Conservation (phyloP, 2,797 vertebrate genomes). For the Trachops cirrhosus region DNA sequence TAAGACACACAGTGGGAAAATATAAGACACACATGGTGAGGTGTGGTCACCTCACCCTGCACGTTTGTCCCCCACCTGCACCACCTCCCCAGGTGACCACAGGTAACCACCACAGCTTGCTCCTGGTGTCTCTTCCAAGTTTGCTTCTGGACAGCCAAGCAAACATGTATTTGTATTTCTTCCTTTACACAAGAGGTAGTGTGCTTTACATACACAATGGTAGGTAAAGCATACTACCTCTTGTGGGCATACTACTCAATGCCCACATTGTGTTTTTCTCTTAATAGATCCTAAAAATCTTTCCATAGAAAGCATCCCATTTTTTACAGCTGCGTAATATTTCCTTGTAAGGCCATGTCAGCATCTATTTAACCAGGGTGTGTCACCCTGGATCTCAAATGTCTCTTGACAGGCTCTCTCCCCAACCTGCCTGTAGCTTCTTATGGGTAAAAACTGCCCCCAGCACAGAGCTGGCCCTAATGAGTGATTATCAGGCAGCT, state of each 20-base stretch:
- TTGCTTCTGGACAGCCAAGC: too few relatives aligned
- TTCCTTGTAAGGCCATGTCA: accelerated
- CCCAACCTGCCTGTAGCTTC: background rate
- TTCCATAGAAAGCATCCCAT: background rate
- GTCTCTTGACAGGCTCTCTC: too few relatives aligned
- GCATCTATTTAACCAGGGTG: accelerated
- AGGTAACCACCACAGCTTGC: background rate
- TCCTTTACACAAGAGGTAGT: background rate
- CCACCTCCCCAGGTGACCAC: background rate
- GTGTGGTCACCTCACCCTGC: background rate
- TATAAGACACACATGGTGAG: background rate
- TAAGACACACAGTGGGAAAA: background rate
- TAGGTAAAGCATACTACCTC: too few relatives aligned
- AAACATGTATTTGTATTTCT: accelerated
- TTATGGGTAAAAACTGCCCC: background rate
- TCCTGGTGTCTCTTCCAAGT: background rate
- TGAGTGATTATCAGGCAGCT: background rate
- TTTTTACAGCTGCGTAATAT: background rate
- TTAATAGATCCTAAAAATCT: background rate
- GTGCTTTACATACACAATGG: background rate
- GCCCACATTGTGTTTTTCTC: background rate
- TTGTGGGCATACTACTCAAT: too few relatives aligned
- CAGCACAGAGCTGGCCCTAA: background rate
- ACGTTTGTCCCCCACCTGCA: background rate
- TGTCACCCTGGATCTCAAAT: background rate